Base-by-base conservation (phyloP, 2,113 vertebrate genomes). In the Platysteira castanea region DNA sequence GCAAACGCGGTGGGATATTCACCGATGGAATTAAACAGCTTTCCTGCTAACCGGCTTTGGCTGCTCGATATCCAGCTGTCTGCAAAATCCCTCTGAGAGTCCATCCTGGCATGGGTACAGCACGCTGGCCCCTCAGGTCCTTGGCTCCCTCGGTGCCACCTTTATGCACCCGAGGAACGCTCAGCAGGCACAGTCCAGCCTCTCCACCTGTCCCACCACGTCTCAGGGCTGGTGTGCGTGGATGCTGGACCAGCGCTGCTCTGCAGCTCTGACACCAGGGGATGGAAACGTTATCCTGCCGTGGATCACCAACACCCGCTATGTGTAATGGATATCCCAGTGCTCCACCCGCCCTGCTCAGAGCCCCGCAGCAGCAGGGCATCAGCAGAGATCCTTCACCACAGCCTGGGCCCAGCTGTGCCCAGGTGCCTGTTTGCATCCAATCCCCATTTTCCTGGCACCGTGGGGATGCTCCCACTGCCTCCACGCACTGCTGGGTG, bases 331-430 rank as follows among this genome's bases (percentile, higher is more conserved):
- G 35, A 54, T 18, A 42, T 27, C 49, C 26, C 68, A 4, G 7
- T 0, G 19, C 15, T n/a, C 12, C 3, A 31, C 30, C 6, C 0
- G 1, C 1, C 1, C 24, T 0, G 53, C 46, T 33, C 9, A 0
- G 37, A 74, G 57, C 42, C n/a, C 23, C 2, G 1, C 10, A 10
- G 82, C 20, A 15, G n/a, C 2, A 0, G 19, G 42, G 44, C 63
- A 27, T 5, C 50, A 17, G 70, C 75, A 52, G 31, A 33, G 50
- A 23, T 42, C 42, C 37, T 39, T 3, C 37, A 11, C 10, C 50
- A 13, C 44, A 46, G 59, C 23, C 39, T 0, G 1, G 19, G 23
- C 42, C 27, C 42, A 9, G 53, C 42, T 0, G 0, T 39, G 81
- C 30, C 56, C 52, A 7, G n/a, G 15, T 0, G 4, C 9, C 53